Evolutionary conservation across 2,888 invertebrate species (phyloP).

Genomic region (Cancer borealis): DNA sequence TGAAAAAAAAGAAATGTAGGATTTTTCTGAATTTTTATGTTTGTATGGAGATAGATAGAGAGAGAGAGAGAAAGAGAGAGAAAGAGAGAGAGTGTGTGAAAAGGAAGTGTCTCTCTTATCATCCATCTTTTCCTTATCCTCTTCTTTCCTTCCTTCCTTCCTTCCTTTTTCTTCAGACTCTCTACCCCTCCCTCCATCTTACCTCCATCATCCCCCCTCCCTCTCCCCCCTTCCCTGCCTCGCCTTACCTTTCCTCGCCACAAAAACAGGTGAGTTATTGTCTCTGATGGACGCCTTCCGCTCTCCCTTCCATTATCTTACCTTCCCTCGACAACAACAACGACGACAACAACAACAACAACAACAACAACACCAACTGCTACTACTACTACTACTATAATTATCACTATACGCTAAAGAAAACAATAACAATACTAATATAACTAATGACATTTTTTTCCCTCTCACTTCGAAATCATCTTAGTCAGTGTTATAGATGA

Average conservation of each 20-base stretch:
- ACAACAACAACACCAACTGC: neutral
- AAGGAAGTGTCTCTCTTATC: neutral
- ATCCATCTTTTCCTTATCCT: neutral
- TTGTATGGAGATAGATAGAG: too few relatives aligned
- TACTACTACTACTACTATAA: neutral
- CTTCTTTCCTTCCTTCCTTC: neutral
- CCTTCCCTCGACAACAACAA: neutral
- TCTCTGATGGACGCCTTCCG: conserved; percentile 41
- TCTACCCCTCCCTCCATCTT: neutral
- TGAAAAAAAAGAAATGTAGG: too few relatives aligned
- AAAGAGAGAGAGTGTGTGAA: neutral
- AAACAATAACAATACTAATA: neutral
- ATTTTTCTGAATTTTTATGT: too few relatives aligned
- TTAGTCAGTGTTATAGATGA: neutral
- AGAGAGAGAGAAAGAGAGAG: too few relatives aligned
- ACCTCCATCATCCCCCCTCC: neutral
- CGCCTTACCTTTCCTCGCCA: conserved; percentile 44
- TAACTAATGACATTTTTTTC: neutral
- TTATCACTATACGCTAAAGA: neutral
- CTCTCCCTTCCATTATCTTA: neutral
- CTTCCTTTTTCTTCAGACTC: neutral
- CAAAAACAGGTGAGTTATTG: conserved; percentile 45
- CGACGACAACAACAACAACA: neutral
- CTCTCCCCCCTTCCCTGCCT: neutral
- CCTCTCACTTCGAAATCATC: neutral